Percentiles rank a stretch among this genome's conserved stretches.
Conservation (phyloP, 2,888 invertebrate species). For the Arctia plantaginis region DNA sequence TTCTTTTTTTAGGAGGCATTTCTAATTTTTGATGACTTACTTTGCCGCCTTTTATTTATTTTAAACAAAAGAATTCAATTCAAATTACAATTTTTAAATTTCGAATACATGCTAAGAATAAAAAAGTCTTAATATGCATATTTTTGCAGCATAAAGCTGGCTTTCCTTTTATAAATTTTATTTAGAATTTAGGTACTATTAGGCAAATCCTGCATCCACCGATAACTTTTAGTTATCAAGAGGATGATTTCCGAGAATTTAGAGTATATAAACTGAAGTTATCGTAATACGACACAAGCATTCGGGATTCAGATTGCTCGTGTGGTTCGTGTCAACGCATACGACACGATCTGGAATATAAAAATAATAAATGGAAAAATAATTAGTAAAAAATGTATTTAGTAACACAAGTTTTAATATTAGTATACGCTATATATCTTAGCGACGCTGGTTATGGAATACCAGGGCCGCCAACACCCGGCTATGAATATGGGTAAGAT, state of each 20-base stretch:
- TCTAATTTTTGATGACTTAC: not conserved
- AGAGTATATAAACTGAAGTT: constrained; percentile 65
- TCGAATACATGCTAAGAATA: not conserved
- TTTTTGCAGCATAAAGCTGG: constrained; percentile 36
- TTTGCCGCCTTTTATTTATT: constrained; percentile 9
- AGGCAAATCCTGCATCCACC: constrained; percentile 55
- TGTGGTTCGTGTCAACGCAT: constrained; percentile 64
- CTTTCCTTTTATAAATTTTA: constrained; percentile 29
- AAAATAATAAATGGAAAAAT: constrained; percentile 57
- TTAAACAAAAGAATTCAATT: not conserved
- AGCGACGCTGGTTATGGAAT: constrained; percentile 70
- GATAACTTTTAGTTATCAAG: constrained; percentile 60
- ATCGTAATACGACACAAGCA: constrained; percentile 55
- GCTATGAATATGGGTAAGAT: constrained; percentile 63
- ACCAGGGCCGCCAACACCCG: constrained; percentile 40
- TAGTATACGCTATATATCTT: constrained; percentile 63
- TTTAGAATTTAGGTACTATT: constrained; percentile 31
- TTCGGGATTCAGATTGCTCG: constrained; percentile 69
- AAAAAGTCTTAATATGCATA: constrained; percentile 2
- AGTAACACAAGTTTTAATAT: constrained; percentile 62
- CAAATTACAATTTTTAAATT: not conserved
- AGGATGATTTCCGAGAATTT: constrained; percentile 68
- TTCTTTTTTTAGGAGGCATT: constrained; percentile 12
- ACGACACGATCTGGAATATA: constrained; percentile 50
- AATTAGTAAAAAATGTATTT: constrained; percentile 60